A percentile compares a stretch with the other conserved stretches of the same genome.
Conservation (phyloP, 2,888 invertebrate genomes). For the Lutraria lutraria region DNA sequence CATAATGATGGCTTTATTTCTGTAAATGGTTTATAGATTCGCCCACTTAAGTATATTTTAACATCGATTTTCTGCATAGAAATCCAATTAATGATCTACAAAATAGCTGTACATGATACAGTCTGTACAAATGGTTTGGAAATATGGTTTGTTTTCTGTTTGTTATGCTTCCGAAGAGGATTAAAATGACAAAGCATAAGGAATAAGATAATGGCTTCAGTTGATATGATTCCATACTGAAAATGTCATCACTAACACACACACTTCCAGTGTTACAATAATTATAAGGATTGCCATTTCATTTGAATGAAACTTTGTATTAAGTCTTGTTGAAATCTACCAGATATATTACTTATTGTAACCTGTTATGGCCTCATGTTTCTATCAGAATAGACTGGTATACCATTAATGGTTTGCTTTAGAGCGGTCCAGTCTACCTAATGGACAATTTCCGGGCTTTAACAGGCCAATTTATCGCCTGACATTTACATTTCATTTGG, state of each 20-base stretch:
- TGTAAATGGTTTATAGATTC: background rate
- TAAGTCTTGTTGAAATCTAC: background rate
- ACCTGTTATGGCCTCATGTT: background rate
- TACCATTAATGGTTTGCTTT: conserved; percentile 26
- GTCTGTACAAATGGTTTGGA: background rate
- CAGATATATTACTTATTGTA: conserved; percentile 5
- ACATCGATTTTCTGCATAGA: conserved; percentile 10
- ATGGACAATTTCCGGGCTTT: conserved; percentile 45
- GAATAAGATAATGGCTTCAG: background rate
- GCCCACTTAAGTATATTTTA: background rate
- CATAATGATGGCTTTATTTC: conserved; percentile 12
- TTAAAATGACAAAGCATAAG: background rate
- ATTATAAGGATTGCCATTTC: no score
- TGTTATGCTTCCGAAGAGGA: background rate
- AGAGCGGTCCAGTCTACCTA: conserved; percentile 23
- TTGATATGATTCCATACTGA: background rate
- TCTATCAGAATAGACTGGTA: conserved; percentile 10
- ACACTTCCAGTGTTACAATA: no score
- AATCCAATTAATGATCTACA: conserved; percentile 14
- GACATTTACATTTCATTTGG: conserved; percentile 32
- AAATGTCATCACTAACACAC: no score
- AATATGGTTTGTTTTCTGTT: background rate
- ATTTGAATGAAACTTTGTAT: no score
- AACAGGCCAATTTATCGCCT: conserved; percentile 30
- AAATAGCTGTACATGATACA: background rate